Evolutionary conservation across 2,888 invertebrate species (phyloP), one percentile per base, ranked within the genome.

Genomic region (Epinotia bilunana): DNA sequence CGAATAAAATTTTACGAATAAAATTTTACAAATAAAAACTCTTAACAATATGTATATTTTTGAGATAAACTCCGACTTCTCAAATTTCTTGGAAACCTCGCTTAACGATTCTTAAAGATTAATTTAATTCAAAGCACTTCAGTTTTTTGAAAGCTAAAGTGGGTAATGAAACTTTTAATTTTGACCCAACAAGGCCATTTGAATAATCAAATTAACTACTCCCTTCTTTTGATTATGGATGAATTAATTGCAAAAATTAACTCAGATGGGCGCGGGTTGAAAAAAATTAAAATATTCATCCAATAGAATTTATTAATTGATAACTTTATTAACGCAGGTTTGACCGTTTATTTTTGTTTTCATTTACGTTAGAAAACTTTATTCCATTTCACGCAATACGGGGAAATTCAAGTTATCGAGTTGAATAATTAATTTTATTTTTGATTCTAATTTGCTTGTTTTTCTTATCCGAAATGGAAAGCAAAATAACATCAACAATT

Each of bases 281-380:
- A 84, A 87, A 84, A 87, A 87, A 86, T 81, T 85, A 83, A 84
- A 86, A 86, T 87, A 86, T 88, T 88, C 88, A 85, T 87, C 79
- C 82, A 81, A 77, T 81, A 73, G 75, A 81, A 79, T 81, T 78
- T 79, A 77, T 80, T 57, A 57, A 72, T 61, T 61, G 58, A 71
- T 75, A 72, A 75, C 72, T 39, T 39, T 67, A 72, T 62, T 75
- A 64, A 65, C 53, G 74, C 28, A 39, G 64, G 16, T 28, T 64
- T 49, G 20, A 18, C 60, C 43, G 39, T 65, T 71, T 74, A 65
- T 74, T 70, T 70, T 64, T 74, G 74, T 74, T 74, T 74, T 70
- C 58, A 70, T 70, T 70, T 64, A 65, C 53, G 70, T 65, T 71
- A 5, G 64, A 46, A 39, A 70, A 64, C 53, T 70, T 61, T 13